phyloP scores from a whole-genome alignment of 2,113 vertebrate species.

The Callipepla squamata region DNA sequence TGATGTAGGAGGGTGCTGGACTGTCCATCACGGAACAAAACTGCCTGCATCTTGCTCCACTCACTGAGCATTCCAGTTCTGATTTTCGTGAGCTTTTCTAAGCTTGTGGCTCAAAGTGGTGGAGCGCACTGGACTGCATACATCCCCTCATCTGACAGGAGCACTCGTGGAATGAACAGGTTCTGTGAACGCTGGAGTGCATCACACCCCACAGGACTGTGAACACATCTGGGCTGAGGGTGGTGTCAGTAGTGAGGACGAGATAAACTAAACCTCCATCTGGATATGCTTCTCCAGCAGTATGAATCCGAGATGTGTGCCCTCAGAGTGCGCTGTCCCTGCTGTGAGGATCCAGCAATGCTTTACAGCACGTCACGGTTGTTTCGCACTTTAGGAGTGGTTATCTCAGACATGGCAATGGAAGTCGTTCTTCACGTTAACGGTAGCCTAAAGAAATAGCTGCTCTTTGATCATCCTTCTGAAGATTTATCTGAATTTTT shows the following conservation, averaged over 20 bases:
- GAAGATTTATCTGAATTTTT: neutral
- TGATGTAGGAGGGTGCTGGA: neutral
- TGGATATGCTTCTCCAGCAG: neutral
- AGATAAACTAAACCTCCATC: neutral
- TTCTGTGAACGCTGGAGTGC: neutral
- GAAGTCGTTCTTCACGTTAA: neutral
- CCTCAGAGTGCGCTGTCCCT: neutral
- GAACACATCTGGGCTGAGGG: neutral
- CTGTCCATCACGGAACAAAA: neutral
- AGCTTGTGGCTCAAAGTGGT: neutral
- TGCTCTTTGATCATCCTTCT: neutral
- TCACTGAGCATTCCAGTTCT: neutral
- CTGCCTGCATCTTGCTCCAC: neutral
- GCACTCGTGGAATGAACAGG: neutral
- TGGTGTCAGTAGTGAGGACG: neutral
- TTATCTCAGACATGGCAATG: neutral
- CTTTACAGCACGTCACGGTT: neutral
- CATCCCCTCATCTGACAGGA: fast-evolving
- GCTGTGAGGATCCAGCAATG: neutral
- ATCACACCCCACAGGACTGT: neutral
- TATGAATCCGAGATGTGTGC: neutral
- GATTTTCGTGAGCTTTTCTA: neutral
- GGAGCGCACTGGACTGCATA: neutral
- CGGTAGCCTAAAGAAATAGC: neutral
- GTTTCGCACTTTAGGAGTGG: neutral